Conservation (phyloP, 2,888 invertebrate species). For the Smittia aterrima region DNA sequence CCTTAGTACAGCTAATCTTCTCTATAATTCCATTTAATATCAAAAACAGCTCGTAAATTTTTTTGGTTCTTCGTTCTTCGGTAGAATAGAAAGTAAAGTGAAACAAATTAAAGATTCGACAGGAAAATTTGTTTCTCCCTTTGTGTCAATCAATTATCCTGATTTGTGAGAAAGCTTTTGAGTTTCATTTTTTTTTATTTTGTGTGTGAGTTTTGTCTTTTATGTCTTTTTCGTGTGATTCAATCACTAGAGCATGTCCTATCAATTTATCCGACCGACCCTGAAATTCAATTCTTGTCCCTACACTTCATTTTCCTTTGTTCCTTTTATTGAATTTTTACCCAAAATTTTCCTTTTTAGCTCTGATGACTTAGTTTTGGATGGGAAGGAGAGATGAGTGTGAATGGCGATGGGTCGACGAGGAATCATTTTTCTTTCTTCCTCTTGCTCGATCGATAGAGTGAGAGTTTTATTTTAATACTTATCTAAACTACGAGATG, state of each 20-base stretch:
- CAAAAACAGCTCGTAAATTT: constrained; percentile 16
- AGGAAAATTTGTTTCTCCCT: background rate
- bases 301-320: background rate
- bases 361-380: too few species aligned
- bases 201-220: constrained; percentile 8
- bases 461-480: constrained; percentile 10
- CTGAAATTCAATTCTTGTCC: constrained; percentile 18
- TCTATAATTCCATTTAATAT: constrained; percentile 13
- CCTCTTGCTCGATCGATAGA: background rate
- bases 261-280: constrained; percentile 20
- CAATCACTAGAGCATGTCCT: background rate
- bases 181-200: constrained; percentile 8
- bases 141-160: constrained; percentile 15
- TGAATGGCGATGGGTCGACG: too few species aligned
- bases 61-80: constrained; percentile 9
- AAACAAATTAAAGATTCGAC: background rate
- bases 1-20: constrained; percentile 5
- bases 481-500: constrained; percentile 41
- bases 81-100: background rate
- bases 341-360: background rate
- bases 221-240: constrained; percentile 24
- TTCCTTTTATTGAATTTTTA: background rate
- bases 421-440: background rate
- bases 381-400: too few species aligned
- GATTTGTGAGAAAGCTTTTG: constrained; percentile 23